Base-by-base conservation (phyloP, 1,140 invertebrate genomes). In the Monochamus saltuarius region DNA sequence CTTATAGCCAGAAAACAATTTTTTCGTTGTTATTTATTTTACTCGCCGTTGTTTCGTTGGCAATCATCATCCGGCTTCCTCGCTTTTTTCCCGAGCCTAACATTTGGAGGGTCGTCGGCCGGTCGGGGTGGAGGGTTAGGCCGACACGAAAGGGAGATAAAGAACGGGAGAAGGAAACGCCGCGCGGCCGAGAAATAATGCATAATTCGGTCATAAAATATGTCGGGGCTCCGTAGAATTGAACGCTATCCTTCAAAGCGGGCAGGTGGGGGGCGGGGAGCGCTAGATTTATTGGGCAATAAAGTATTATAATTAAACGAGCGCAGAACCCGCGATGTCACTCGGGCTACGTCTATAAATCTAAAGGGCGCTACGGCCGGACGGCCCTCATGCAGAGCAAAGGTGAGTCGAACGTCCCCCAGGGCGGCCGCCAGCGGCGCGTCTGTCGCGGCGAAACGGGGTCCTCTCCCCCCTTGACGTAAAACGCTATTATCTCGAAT, bases 161-260 rank as follows among this genome's bases (percentile, higher is more conserved):
- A 70, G 64, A 72, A 69, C 61, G 60, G 56, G 58, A 61, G 65
- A 50, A 57, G 61, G 63, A 63, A 61, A 62, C 54, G 43, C 46
- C 47, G 53, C 50, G 22, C 22, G 22, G 22, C 47, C 34, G 58
- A 66, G 69, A 67, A 72, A 76, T 75, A 77, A 78, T 77, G 75
- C 75, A 77, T 77, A 78, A 77, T 78, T 77, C 70, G 75, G 71
- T 75, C 76, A 73, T 78, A 78, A 78, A 78, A 75, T 76, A 78
- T 73, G 75, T 76, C 75, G 65, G 73, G 72, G 68, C 73, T 45
- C 66, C 70, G 66, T 69, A 70, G 73, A 75, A 76, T 75, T 76
- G 75, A 76, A 73, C 74, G 76, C 74, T 74, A 75, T 77, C 75
- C 76, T 73, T 77, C 76, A 77, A 76, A 75, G 69, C 64, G 64